phyloP scores from a whole-genome alignment of 1,140 invertebrate genomes.

The Lordiphosa stackelbergi region DNA sequence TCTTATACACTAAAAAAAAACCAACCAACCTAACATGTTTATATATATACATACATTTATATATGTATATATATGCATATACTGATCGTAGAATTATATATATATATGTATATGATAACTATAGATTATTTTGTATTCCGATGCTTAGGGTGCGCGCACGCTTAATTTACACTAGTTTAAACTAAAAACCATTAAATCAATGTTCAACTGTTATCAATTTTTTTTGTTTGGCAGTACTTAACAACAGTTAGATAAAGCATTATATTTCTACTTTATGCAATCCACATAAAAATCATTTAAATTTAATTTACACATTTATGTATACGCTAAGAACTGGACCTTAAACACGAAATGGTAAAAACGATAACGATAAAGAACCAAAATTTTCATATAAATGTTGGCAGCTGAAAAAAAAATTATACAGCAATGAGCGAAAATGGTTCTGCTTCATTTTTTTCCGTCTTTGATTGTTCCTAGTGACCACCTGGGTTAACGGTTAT shows the following conservation, averaged over 20 bases:
- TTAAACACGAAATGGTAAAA: too few relatives aligned
- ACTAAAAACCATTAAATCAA: constrained; percentile 32
- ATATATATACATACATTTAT: constrained; percentile 12
- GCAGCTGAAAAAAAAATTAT: too few relatives aligned
- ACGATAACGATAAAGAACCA: too few relatives aligned
- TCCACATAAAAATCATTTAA: constrained; percentile 39
- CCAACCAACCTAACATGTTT: constrained; percentile 10
- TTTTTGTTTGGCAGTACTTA: constrained; percentile 57
- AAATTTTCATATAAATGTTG: too few relatives aligned
- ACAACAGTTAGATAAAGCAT: constrained; percentile 21
- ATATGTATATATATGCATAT: constrained; percentile 7
- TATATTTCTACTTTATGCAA: constrained; percentile 27
- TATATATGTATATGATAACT: constrained; percentile 22
- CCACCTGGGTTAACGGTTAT: too few relatives aligned
- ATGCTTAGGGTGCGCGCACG: constrained; percentile 54
- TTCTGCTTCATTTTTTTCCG: too few relatives aligned
- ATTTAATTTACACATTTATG: constrained; percentile 53
- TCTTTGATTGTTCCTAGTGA: too few relatives aligned
- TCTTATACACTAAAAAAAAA: constrained; percentile 46
- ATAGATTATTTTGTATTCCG: constrained; percentile 62
- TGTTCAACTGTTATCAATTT: constrained; percentile 31
- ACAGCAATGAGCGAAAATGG: too few relatives aligned
- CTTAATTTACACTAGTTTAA: constrained; percentile 48
- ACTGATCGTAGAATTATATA: constrained; percentile 8
- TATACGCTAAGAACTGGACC: constrained; percentile 9